A percentile compares a stretch with the other conserved stretches of the same genome.
Evolutionary conservation across 2,888 invertebrate genomes (phyloP).

Genomic region (Aphidoletes aphidimyza): DNA sequence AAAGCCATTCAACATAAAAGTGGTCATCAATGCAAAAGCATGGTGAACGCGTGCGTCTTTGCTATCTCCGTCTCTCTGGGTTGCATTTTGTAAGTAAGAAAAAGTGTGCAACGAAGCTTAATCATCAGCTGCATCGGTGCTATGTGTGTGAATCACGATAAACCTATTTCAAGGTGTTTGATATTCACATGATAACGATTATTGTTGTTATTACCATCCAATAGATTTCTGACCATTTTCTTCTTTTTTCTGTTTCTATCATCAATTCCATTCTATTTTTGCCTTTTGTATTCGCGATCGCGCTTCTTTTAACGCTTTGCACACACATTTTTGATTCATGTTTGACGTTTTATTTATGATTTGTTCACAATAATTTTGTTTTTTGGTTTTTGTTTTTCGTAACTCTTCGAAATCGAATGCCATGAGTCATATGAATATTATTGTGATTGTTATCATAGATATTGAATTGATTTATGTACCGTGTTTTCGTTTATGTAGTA

Average conservation of each 20-base stretch:
- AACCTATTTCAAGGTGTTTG: not conserved
- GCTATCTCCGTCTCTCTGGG: too few species aligned
- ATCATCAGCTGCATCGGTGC: not conserved
- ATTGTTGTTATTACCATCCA: conserved; percentile 25
- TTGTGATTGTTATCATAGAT: conserved; percentile 22
- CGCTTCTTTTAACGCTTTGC: not conserved
- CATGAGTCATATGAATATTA: not conserved
- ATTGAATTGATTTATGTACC: not conserved
- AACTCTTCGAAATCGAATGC: not conserved
- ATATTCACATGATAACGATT: conserved; percentile 28
- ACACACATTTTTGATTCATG: not conserved
- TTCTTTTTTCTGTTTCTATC: too few species aligned
- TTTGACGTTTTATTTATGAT: not conserved
- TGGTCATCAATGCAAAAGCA: not conserved
- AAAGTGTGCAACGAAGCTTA: not conserved
- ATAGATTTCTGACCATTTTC: conserved; percentile 13
- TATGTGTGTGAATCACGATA: not conserved
- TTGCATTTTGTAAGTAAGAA: too few species aligned
- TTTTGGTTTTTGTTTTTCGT: not conserved
- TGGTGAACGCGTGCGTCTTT: too few species aligned
- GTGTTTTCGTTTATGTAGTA: conserved; percentile 23
- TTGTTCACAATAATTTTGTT: not conserved
- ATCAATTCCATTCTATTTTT: conserved; percentile 29
- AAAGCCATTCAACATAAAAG: conserved; percentile 13
- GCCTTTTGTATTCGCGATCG: not conserved